Evolutionary conservation across 30 jellyfish, hydroid and myxozoan genomes (phyloP).

Genomic region (Turritopsis rubra): DNA sequence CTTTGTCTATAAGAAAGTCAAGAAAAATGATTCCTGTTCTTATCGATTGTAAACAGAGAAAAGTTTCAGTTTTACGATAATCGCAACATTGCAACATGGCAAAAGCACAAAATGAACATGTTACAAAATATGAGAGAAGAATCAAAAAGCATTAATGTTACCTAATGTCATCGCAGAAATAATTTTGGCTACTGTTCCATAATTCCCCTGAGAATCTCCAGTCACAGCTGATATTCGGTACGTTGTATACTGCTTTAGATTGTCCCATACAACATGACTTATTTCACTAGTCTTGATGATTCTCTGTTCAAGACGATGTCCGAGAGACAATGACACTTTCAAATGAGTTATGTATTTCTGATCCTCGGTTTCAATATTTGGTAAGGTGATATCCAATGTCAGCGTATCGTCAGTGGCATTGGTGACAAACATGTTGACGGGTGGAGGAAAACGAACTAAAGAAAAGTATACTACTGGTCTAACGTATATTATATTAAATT

Average conservation of each 20-base stretch:
- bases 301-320: background rate
- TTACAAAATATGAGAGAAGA: too few species aligned
- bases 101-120: too few species aligned
- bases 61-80: too few species aligned
- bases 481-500: background rate
- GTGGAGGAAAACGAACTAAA: conserved; percentile 9
- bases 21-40: background rate
- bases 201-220: background rate
- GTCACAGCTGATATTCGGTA: background rate
- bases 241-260: background rate
- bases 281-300: background rate
- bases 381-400: background rate
- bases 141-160: background rate
- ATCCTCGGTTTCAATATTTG: background rate
- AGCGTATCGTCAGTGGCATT: background rate
- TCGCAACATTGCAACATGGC: too few species aligned
- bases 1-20: background rate
- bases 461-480: background rate
- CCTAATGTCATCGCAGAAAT: background rate
- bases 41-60: too few species aligned
- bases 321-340: background rate
- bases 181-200: background rate
- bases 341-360: background rate
- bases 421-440: background rate
- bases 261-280: background rate